Conservation (phyloP, 2,888 invertebrate species). For the Drosophila stalkeri region DNA sequence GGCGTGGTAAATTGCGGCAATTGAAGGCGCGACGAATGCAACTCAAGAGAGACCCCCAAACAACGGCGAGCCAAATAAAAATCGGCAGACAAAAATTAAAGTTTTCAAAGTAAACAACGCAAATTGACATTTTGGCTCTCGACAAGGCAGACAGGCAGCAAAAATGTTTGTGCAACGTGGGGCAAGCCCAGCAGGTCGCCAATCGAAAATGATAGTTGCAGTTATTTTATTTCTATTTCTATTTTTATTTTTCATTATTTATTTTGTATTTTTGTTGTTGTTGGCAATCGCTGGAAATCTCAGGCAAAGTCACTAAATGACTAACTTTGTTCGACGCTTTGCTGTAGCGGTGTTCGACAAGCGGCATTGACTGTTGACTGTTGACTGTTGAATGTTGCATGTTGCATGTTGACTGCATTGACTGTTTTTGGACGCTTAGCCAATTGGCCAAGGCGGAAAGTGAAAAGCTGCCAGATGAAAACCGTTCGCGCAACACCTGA, state of each 20-base stretch:
- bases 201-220: slow-evolving; percentile 82
- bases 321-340: slow-evolving; percentile 66
- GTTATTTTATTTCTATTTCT: slow-evolving; percentile 60
- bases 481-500: slow-evolving; percentile 75
- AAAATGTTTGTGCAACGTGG: slow-evolving; percentile 59
- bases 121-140: slow-evolving; percentile 77
- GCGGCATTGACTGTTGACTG: slow-evolving; percentile 62
- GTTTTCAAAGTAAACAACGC: slow-evolving; percentile 77
- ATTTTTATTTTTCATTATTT: slow-evolving; percentile 23
- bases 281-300: slow-evolving; percentile 47
- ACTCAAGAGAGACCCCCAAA: slow-evolving; percentile 46
- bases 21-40: slow-evolving; percentile 81
- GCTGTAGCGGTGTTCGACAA: slow-evolving; percentile 55
- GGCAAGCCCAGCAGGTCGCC: slow-evolving; percentile 80
- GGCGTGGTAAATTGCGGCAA: slow-evolving; percentile 68
- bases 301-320: slow-evolving; percentile 67
- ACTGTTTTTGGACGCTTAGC: slow-evolving; percentile 40
- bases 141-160: slow-evolving; percentile 56
- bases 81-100: slow-evolving; percentile 67
- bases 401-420: slow-evolving; percentile 52
- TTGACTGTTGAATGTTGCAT: slow-evolving; percentile 44
- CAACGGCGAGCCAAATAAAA: slow-evolving; percentile 31
- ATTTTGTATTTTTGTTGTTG: slow-evolving; percentile 35
- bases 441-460: slow-evolving; percentile 68
- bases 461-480: slow-evolving; percentile 67